Evolutionary conservation across 2,888 invertebrate species (phyloP), one percentile per base, ranked within the genome.

Genomic region (Eupithecia exiguata): DNA sequence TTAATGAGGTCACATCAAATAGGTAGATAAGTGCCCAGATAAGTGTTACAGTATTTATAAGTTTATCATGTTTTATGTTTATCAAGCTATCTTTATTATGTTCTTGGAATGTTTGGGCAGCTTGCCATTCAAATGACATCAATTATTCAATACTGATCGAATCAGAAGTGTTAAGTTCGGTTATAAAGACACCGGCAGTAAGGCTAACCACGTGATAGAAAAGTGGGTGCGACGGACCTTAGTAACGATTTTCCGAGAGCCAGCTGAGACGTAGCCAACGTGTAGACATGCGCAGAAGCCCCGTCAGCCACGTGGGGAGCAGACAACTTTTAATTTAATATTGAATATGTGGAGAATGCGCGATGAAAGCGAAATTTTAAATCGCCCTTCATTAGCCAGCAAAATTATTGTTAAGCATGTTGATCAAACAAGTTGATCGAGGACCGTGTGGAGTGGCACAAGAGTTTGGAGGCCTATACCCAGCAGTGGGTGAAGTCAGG

Each of bases 181-280:
- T 21, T 25, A 62, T 43, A 18, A 18, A 63, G 30, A 73, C 58
- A 61, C 66, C 61, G 53, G 63, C 38, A 65, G 58, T 69, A 46
- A 74, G 77, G 76, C 75, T 71, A 81, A 78, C 83, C 89, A 91
- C 87, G 88, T 90, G 89, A 85, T 80, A 75, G 67, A 77, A 83
- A 86, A 82, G 85, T 84, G 83, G 86, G 84, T 83, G 87, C 86
- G 87, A 83, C 83, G 84, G 83, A 83, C 82, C 84, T 58, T 80
- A 85, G 88, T 93, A 94, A 94, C 93, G 93, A 94, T 94, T 94
- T 94, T 94, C 91, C 84, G 82, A 84, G 85, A 87, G 85, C 88
- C 94, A 93, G 93, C 94, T 94, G 93, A 90, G 89, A 84, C 85
- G 83, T 83, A 74, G 75, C 68, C 73, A 79, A 71, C 78, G 83